These are phyloP conservation scores for Mustela erminea DNA, from an alignment of 2,797 vertebrate species.

Conservation along the genomic window DNA sequence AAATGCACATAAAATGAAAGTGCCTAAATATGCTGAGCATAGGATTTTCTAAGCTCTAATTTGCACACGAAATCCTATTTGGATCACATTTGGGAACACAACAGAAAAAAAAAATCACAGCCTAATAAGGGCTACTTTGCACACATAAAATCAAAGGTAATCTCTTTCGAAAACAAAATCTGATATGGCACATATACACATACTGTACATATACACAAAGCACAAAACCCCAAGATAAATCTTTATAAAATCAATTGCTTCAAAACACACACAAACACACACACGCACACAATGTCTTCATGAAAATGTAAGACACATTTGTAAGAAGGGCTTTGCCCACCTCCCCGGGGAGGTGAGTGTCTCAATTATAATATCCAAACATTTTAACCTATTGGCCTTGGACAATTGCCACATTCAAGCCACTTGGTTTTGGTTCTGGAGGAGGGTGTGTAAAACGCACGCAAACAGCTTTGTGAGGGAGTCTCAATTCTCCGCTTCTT, in stretches of 20 bases:
- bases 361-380: conserved; percentile 53
- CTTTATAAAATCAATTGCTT: conserved; percentile 52
- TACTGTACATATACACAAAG: conserved; percentile 76
- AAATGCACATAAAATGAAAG: conserved; percentile 61
- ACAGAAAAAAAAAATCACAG: conserved; percentile 53
- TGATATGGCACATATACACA: conserved; percentile 76
- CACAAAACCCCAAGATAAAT: conserved; percentile 68
- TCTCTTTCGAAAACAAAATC: conserved; percentile 74
- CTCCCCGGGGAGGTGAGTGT: conserved; percentile 66
- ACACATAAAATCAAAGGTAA: conserved; percentile 74
- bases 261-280: conserved; percentile 26
- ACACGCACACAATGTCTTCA: conserved; percentile 6
- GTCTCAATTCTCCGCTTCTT: conserved; percentile 58
- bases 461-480: conserved; percentile 62
- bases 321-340: conserved; percentile 14
- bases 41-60: conserved; percentile 55
- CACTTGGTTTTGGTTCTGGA: conserved; percentile 69
- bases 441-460: conserved; percentile 71
- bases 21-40: conserved; percentile 5
- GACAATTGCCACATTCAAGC: conserved; percentile 62
- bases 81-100: conserved; percentile 67
- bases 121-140: conserved; percentile 46
- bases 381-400: conserved; percentile 71
- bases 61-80: conserved; percentile 68
- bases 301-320: conserved; percentile 64